Percentiles rank a stretch among this genome's conserved stretches.
Evolutionary conservation across 2,797 vertebrate genomes (phyloP).

Genomic region (Chloroceryle inda): DNA sequence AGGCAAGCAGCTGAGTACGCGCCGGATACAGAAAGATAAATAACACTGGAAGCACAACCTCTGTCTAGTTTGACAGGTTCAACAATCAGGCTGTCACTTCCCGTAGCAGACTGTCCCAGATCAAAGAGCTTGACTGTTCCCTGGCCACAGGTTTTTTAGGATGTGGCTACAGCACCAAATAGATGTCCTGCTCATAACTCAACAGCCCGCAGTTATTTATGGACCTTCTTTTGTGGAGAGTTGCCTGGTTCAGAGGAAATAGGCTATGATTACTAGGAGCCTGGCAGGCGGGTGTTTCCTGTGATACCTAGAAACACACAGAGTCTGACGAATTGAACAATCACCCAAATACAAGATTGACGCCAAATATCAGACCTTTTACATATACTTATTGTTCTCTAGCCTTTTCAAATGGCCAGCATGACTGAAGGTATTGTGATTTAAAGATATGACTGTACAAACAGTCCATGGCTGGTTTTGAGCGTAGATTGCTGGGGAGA

Average conservation of each 20-base stretch:
- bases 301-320: conserved; percentile 22
- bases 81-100: neutral
- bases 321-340: neutral
- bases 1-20: neutral
- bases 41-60: neutral
- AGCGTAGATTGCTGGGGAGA: neutral
- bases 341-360: neutral
- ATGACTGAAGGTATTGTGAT: conserved; percentile 14
- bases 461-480: neutral
- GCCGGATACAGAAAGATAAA: neutral
- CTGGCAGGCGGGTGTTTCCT: conserved; percentile 55
- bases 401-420: conserved; percentile 5
- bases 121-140: neutral
- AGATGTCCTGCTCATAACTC: neutral
- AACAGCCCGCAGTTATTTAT: neutral
- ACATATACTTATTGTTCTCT: conserved; percentile 13
- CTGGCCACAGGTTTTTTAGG: neutral
- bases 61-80: conserved; percentile 3
- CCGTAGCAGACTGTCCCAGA: neutral
- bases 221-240: neutral
- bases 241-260: conserved; percentile 32
- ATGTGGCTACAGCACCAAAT: neutral
- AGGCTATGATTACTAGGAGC: neutral
- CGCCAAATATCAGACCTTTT: neutral
- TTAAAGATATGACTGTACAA: conserved; percentile 18